Conservation (phyloP, 2,797 vertebrate genomes). For the Erpetoichthys calabaricus region DNA sequence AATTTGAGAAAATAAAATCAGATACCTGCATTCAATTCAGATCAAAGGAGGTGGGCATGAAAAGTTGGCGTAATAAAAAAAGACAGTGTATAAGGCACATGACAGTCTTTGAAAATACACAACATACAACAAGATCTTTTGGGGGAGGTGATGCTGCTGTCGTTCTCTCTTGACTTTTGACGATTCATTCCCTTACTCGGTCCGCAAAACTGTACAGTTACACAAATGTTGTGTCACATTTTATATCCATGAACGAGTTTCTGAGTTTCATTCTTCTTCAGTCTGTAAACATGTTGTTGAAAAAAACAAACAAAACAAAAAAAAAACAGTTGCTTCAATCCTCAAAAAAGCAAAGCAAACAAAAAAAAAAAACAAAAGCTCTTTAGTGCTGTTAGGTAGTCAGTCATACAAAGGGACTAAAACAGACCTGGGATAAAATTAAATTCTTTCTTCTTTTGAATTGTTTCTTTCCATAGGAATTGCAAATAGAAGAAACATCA, state of each 20-base stretch:
- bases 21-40: background rate
- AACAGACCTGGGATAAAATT: slow-evolving; percentile 70
- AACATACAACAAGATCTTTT: slow-evolving; percentile 66
- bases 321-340: slow-evolving; percentile 49
- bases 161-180: slow-evolving; percentile 49
- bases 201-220: slow-evolving; percentile 84
- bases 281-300: slow-evolving; percentile 50
- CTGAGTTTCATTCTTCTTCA: slow-evolving; percentile 50
- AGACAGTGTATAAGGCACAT: slow-evolving; percentile 78
- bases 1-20: background rate
- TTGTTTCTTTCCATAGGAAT: slow-evolving; percentile 42
- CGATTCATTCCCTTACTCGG: slow-evolving; percentile 71
- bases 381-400: slow-evolving; percentile 62
- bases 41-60: slow-evolving; percentile 40
- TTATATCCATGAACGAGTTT: slow-evolving; percentile 48
- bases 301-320: slow-evolving; percentile 25
- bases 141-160: no score
- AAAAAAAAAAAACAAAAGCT: slow-evolving; percentile 41
- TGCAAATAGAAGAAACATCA: slow-evolving; percentile 59
- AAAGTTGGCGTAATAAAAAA: slow-evolving; percentile 35
- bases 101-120: slow-evolving; percentile 75
- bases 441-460: slow-evolving; percentile 54
- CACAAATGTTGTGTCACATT: slow-evolving; percentile 87
- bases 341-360: slow-evolving; percentile 36
- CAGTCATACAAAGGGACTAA: slow-evolving; percentile 74